phyloP scores from a whole-genome alignment of 2,888 invertebrate genomes.

The Chorisops tibialis region DNA sequence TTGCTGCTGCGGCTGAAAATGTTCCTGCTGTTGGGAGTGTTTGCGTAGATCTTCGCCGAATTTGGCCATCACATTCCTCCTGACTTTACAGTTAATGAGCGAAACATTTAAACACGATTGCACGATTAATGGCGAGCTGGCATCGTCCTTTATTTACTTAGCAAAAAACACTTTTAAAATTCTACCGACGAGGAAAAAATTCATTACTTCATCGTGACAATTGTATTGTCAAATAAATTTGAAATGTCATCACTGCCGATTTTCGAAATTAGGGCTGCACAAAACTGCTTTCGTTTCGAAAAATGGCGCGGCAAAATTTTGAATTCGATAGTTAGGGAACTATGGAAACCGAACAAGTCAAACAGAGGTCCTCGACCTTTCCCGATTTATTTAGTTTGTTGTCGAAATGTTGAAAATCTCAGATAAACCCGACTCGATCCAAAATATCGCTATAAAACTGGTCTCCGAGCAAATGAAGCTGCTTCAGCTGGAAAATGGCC shows the following conservation, averaged over 20 bases:
- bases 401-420: constrained; percentile 8
- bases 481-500: constrained; percentile 45
- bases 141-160: constrained; percentile 1
- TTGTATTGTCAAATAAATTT: no score
- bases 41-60: constrained; percentile 24
- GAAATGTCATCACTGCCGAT: no score
- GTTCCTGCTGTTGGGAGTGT: constrained; percentile 22
- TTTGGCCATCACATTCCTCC: constrained; percentile 25
- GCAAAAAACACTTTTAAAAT: no score
- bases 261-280: no score
- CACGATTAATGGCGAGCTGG: background rate
- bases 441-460: constrained; percentile 57
- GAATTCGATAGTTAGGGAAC: no score
- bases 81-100: background rate
- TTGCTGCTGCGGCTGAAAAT: constrained; percentile 21
- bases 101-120: background rate
- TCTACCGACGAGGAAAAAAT: no score
- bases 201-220: no score
- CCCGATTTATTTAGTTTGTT: no score
- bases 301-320: no score
- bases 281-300: no score
- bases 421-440: constrained; percentile 49
- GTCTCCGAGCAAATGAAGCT: constrained; percentile 51
- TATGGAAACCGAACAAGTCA: no score
- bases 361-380: no score